A percentile compares a stretch with the other conserved stretches of the same genome.
phyloP scores from a whole-genome alignment of 2,797 vertebrate species.

The Urosaurus nigricauda region DNA sequence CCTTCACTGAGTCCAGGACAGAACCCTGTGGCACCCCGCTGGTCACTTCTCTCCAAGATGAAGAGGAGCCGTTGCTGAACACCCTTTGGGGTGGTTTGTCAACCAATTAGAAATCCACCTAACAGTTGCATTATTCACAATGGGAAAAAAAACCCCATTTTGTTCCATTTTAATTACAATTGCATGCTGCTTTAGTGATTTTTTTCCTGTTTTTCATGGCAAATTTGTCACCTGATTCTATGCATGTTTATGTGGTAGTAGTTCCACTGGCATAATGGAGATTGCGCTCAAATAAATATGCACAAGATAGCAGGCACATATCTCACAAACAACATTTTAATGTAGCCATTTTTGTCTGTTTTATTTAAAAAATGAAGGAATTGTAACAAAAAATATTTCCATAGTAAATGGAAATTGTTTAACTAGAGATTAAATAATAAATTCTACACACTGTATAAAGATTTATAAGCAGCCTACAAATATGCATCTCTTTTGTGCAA shows the following conservation, averaged over 20 bases:
- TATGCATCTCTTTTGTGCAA: not conserved
- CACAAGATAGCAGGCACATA: not conserved
- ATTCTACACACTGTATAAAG: not conserved
- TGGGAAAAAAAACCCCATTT: not conserved
- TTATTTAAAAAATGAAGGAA: not conserved
- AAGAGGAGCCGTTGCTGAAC: too few relatives aligned
- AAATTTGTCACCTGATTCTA: not conserved
- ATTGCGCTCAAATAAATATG: not conserved
- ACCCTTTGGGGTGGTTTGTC: too few relatives aligned
- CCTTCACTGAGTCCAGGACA: too few relatives aligned
- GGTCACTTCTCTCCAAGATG: too few relatives aligned
- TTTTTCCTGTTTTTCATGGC: not conserved
- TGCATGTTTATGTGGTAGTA: not conserved
- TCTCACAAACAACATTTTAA: not conserved
- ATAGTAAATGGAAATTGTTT: not conserved
- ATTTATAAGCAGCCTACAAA: not conserved
- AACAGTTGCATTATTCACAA: not conserved
- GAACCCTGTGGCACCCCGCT: too few relatives aligned
- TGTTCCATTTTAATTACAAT: conserved; percentile 2
- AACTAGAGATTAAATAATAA: not conserved
- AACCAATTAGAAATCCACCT: too few relatives aligned
- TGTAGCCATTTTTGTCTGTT: not conserved
- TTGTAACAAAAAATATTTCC: not conserved
- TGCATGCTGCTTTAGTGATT: not conserved
- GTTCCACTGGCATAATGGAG: not conserved